phyloP scores from a whole-genome alignment of 92 coral and sea anemone species.

The Zoanthus sansibaricus region DNA sequence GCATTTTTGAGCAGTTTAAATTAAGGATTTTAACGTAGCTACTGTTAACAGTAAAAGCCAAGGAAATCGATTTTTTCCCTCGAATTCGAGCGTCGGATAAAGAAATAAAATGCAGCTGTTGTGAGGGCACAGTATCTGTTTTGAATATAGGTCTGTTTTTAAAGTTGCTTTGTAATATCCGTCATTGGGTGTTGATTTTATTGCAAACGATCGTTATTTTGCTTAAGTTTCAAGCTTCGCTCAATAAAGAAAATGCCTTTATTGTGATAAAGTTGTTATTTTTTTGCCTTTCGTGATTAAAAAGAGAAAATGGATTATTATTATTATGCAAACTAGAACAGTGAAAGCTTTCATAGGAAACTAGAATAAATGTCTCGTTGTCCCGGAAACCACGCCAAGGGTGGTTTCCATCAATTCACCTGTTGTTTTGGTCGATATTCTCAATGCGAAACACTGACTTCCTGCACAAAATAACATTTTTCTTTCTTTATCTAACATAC shows the following conservation, averaged over 20 bases:
- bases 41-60: no score
- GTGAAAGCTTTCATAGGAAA: neutral
- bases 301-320: neutral
- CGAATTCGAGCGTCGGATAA: no score
- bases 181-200: neutral
- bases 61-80: no score
- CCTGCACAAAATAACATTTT: slow-evolving; percentile 5
- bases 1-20: no score
- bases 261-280: neutral
- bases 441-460: slow-evolving; percentile 11
- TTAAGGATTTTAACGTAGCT: no score
- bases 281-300: neutral
- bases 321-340: neutral
- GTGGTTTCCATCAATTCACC: neutral
- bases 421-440: neutral
- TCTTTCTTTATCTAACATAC: neutral
- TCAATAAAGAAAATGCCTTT: neutral
- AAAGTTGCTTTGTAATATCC: neutral
- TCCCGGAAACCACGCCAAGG: slow-evolving; percentile 21
- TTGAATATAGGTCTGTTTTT: neutral
- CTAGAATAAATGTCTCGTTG: slow-evolving; percentile 10
- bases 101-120: no score
- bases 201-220: neutral
- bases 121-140: neutral
- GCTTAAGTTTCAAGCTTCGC: neutral